Evolutionary conservation across 2,888 invertebrate genomes (phyloP).

Genomic region (Pachymerium ferrugineum): DNA sequence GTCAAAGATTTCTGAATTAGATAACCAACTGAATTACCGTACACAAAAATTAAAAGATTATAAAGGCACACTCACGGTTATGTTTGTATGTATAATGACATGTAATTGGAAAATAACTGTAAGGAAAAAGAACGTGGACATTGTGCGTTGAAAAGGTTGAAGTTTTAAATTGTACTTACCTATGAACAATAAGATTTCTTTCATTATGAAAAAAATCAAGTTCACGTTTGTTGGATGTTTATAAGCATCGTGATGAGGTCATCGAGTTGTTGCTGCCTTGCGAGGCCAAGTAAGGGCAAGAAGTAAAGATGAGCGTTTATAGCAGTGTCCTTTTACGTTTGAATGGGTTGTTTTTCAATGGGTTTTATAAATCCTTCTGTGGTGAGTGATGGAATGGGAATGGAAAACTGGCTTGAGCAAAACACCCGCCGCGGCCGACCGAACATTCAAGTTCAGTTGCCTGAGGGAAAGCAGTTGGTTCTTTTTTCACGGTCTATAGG

Average conservation of each 20-base stretch:
- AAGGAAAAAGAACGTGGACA: background rate
- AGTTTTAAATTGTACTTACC: background rate
- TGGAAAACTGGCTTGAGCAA: background rate
- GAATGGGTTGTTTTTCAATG: background rate
- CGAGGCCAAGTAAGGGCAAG: slow-evolving; percentile 1
- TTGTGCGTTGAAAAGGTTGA: background rate
- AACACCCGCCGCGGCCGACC: slow-evolving; percentile 13
- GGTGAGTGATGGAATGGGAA: slow-evolving; percentile 1
- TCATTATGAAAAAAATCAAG: slow-evolving; percentile 10
- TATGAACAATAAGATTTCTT: background rate
- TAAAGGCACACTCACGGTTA: background rate
- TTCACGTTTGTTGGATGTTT: background rate
- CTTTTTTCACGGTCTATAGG: slow-evolving; percentile 11
- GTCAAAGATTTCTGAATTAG: background rate
- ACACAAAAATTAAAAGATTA: no score
- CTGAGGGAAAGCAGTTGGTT: background rate
- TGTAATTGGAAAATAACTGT: background rate
- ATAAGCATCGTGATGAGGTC: background rate
- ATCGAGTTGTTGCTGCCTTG: background rate
- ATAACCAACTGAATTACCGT: no score
- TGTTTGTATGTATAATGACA: background rate
- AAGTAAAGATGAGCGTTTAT: background rate
- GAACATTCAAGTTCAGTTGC: slow-evolving; percentile 22
- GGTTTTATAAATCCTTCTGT: background rate
- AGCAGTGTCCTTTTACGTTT: background rate